Evolutionary conservation across 2,797 vertebrate genomes (phyloP), one percentile per base, ranked within the genome.

Genomic region (Bucorvus abyssinicus): DNA sequence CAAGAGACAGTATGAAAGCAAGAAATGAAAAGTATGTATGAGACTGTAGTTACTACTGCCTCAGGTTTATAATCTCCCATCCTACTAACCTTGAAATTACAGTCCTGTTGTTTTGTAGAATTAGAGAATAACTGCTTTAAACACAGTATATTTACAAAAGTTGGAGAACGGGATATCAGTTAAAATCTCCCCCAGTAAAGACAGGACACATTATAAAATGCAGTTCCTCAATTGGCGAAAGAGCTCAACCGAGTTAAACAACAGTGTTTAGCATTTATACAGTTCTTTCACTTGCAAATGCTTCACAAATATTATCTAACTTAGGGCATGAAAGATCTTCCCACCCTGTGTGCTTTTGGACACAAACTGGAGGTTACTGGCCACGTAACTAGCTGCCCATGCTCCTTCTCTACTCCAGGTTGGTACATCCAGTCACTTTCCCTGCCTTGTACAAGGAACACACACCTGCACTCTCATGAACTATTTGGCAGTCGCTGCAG

Each of bases 381-480:
- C 32, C 10, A 27, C 23, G 45, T 38, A 40, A 59, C 0, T 0
- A 81, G 32, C 57, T 76, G 45, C 52, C 45, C 2, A 0, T 20
- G 63, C 12, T 76, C 40, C 40, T 84, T 44, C 26, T 19, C 40
- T 1, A 0, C 69, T 59, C 27, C 26, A 26, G 69, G 14, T 34
- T 21, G 42, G 20, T 19, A 14, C 47, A 4, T 20, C 29, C 65
- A 38, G 60, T 10, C 60, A 19, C 50, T 42, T 60, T 60, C 60
- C n/a, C 34, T 36, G 65, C 20, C 0, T 1, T 22, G 27, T 24
- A 27, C 14, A 36, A 73, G 36, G 60, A 86, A 27, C 36, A 52
- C n/a, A 69, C 47, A 34, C 36, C 30, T 79, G 18, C 7, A 38
- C 15, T 47, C 42, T 77, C 36, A 23, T 6, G 45, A 73, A 20